Conservation (phyloP, 2,888 invertebrate genomes). For the Thera obeliscata region DNA sequence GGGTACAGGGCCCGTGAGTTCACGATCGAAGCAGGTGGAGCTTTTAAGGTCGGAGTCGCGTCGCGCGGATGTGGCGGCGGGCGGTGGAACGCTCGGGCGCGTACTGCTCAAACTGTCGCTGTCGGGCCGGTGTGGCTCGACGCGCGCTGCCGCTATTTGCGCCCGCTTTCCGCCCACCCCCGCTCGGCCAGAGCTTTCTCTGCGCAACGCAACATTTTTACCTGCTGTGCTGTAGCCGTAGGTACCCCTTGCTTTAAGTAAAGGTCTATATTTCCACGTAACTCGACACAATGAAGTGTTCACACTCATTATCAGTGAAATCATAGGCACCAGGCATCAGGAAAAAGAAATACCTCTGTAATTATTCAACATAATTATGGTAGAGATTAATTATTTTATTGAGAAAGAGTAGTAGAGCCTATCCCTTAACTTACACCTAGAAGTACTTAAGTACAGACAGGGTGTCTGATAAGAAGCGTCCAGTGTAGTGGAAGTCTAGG, state of each 20-base stretch:
- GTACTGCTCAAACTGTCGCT: conserved; percentile 53
- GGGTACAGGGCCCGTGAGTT: background rate
- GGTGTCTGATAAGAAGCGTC: no score
- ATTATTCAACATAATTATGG: no score
- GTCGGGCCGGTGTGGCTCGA: conserved; percentile 48
- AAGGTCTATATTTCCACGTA: background rate
- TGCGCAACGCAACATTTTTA: conserved; percentile 76
- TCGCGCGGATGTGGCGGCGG: conserved; percentile 36
- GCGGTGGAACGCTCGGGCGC: conserved; percentile 59
- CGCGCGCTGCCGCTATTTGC: conserved; percentile 80
- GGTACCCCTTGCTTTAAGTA: conserved; percentile 13
- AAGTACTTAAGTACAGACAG: no score
- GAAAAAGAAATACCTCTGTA: no score
- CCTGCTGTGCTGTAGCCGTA: conserved; percentile 44
- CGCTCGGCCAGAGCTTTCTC: conserved; percentile 75
- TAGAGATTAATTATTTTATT: no score
- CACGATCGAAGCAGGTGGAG: conserved; percentile 46
- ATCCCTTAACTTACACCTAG: no score
- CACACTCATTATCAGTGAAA: background rate
- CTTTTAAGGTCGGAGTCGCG: conserved; percentile 35
- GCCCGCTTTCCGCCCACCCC: conserved; percentile 70
- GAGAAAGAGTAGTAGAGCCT: no score
- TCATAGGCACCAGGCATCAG: no score
- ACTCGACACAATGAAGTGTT: background rate
- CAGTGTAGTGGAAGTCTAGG: no score